phyloP scores from a whole-genome alignment of 2,888 invertebrate genomes.

The Pyrrhia umbra region DNA sequence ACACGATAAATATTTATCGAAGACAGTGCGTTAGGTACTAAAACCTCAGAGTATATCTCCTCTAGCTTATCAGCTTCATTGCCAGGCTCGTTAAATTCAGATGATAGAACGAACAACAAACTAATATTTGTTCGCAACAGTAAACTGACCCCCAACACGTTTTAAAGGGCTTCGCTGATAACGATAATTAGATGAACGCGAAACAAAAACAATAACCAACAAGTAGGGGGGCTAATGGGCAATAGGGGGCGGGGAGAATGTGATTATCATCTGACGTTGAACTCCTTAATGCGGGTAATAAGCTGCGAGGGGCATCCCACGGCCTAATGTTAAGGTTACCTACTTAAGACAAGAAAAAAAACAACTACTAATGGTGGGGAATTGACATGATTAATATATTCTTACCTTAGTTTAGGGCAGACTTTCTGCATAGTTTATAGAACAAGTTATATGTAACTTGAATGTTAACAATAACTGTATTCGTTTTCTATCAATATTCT shows the following conservation, averaged over 20 bases:
- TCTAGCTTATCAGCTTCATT: background rate
- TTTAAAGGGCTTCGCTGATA: slow-evolving; percentile 2
- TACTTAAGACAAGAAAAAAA: slow-evolving; percentile 4
- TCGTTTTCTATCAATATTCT: too few relatives aligned
- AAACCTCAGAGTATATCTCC: background rate
- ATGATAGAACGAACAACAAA: background rate
- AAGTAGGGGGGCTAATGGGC: slow-evolving; percentile 22
- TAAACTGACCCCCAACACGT: slow-evolving; percentile 11
- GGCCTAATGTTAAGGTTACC: slow-evolving; percentile 24
- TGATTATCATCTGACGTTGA: slow-evolving; percentile 44
- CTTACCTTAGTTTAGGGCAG: too few relatives aligned
- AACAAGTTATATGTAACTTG: too few relatives aligned
- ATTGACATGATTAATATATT: too few relatives aligned
- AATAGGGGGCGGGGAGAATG: slow-evolving; percentile 2
- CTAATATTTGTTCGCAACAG: background rate
- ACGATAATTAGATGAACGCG: slow-evolving; percentile 27
- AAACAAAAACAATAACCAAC: slow-evolving; percentile 50
- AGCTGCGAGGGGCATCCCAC: slow-evolving; percentile 36
- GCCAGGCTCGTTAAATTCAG: background rate
- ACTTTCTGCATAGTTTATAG: too few relatives aligned
- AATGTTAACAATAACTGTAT: too few relatives aligned
- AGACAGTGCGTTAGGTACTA: background rate
- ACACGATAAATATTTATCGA: too few relatives aligned
- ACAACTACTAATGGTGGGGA: too few relatives aligned
- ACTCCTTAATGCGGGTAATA: slow-evolving; percentile 54